Evolutionary conservation across 2,888 invertebrate species (phyloP), one percentile per base, ranked within the genome.

Genomic region (Ormia ochracea): DNA sequence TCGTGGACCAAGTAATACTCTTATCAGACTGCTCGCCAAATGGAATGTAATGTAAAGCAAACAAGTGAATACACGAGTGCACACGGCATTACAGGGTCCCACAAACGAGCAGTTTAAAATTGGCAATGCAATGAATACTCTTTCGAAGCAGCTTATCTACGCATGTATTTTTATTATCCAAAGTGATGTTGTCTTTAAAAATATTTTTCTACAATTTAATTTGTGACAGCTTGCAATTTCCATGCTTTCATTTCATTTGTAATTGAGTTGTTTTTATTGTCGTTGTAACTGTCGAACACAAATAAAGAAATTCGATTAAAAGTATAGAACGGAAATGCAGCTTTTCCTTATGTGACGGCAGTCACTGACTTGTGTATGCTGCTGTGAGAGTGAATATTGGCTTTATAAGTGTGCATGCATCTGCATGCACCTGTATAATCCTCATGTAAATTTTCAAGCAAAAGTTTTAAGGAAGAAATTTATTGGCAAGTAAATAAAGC

Each of bases 261-360:
- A 28, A n/a, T 54, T 38, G 10, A 17, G 1, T 50, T 10, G 12
- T 31, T 1, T 9, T 31, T 0, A 4, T 17, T 19, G 9, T 7
- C 4, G 21, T 21, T 0, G 45, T 61, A 9, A n/a, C 9, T 65
- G 17, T 65, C 43, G 19, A 45, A 59, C 36, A 61, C 43, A 38
- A 63, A 77, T 48, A 9, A 48, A 48, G 56, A 68, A 68, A 73
- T 78, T 78, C 61, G 50, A 69, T 74, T 63, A 74, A 69, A 58
- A 26, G 10, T 50, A 65, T 74, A 63, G 17, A 74, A 38, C 28
- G 68, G 73, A 78, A 74, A 78, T 74, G 63, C 50, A 69, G 63
- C 74, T 78, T 73, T 43, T 28, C 3, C 2, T 41, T 66, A 50
- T 74, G 70, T 58, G 58, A 58, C 14, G 26, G 66, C 2, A 6